Evolutionary conservation across 2,888 invertebrate genomes (phyloP).

Genomic region (Alentia gelatinosa): DNA sequence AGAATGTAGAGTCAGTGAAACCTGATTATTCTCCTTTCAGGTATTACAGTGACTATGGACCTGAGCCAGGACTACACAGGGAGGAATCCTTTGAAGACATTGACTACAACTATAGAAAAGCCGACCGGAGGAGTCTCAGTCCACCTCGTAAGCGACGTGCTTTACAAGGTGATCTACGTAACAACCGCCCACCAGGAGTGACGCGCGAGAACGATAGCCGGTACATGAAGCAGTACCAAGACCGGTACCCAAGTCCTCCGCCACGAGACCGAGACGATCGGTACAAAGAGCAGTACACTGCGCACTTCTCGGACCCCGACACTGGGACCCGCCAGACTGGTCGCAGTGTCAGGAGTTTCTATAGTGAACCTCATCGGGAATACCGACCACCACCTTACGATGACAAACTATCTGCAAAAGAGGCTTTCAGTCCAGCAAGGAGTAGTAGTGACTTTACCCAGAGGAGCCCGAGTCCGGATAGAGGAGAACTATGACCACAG

Average conservation of each 20-base stretch:
- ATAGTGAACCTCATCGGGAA: background rate
- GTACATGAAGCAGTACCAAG: background rate
- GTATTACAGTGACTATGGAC: conserved; percentile 18
- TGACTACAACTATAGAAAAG: background rate
- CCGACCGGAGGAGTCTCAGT: background rate
- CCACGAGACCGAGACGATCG: background rate
- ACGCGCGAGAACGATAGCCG: background rate
- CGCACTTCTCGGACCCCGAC: background rate
- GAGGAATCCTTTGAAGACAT: background rate
- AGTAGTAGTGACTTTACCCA: conserved; percentile 23
- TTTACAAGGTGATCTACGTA: background rate
- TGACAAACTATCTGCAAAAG: background rate
- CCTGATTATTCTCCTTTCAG: background rate
- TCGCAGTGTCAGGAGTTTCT: background rate
- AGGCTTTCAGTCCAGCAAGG: background rate
- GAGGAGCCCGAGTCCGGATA: background rate
- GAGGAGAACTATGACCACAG: background rate
- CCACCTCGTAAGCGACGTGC: conserved; percentile 10
- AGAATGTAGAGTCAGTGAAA: too few relatives aligned
- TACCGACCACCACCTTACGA: background rate
- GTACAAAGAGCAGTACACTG: background rate
- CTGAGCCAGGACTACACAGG: background rate
- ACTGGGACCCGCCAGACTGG: background rate
- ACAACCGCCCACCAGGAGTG: background rate
- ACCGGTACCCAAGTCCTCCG: background rate